Percentiles rank a stretch among this genome's conserved stretches.
These are phyloP conservation scores for Salvelinus alpinus DNA, from an alignment of 2,113 vertebrate species.

Conservation along the genomic window DNA sequence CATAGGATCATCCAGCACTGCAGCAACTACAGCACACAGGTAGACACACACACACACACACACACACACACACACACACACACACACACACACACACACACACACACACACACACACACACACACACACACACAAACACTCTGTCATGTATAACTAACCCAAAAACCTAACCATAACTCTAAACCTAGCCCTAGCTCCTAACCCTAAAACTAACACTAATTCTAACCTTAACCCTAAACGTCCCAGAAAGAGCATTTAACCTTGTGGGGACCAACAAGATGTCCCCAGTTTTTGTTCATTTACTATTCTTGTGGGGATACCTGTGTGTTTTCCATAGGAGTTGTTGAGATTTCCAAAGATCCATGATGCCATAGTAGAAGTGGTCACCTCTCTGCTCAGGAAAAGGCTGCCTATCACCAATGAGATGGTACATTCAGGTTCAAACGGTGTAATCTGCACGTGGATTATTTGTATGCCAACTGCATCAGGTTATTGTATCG, in stretches of 20 bases:
- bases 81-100: constrained; percentile 84
- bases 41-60: constrained; percentile 40
- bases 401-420: constrained; percentile 94
- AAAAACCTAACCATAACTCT: no score
- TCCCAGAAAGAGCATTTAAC: no score
- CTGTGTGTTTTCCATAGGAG: constrained; percentile 73
- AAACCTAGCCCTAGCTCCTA: no score
- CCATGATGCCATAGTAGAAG: constrained; percentile 97
- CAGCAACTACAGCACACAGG: constrained; percentile 99
- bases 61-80: background rate
- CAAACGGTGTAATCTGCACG: no score
- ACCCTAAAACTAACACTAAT: no score
- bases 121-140: background rate
- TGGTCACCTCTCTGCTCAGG: constrained; percentile 93
- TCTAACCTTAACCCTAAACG: no score
- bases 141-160: no score
- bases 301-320: background rate
- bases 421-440: constrained; percentile 84
- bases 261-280: no score
- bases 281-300: no score
- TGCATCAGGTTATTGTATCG: no score
- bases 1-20: constrained; percentile 98
- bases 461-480: no score
- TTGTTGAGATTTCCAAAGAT: constrained; percentile 95
- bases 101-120: constrained; percentile 86